These are phyloP conservation scores for Koerneria pararmatus DNA, from an alignment of 2,888 invertebrate species.

Conservation along the genomic window DNA sequence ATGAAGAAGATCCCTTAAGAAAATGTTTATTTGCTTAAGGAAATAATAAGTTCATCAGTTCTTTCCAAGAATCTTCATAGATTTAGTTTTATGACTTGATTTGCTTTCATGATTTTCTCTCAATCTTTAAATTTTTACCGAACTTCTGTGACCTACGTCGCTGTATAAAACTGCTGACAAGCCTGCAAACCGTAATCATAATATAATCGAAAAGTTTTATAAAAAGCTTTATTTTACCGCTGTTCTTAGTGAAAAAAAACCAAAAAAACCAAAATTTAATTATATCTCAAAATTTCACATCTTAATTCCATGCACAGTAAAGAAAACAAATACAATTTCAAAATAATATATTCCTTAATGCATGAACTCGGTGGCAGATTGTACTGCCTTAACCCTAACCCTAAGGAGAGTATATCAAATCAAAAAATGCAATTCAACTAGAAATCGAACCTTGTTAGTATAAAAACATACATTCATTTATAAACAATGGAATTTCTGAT, in stretches of 20 bases:
- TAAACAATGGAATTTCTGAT: too few relatives aligned
- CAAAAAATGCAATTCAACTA: not conserved
- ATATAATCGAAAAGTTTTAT: too few relatives aligned
- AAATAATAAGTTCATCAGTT: not conserved
- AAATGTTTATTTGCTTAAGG: not conserved
- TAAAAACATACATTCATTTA: constrained; percentile 1
- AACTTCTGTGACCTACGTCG: too few relatives aligned
- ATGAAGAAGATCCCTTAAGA: constrained; percentile 65
- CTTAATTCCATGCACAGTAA: too few relatives aligned
- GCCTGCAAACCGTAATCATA: too few relatives aligned
- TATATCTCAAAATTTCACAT: not conserved
- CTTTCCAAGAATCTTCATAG: not conserved
- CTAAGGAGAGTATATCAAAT: not conserved
- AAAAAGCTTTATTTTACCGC: too few relatives aligned
- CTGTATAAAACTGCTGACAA: too few relatives aligned
- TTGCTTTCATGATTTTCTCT: not conserved
- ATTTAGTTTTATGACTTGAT: not conserved
- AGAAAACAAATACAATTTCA: too few relatives aligned
- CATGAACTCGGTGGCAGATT: not conserved
- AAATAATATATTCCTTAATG: too few relatives aligned
- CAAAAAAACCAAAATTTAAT: not conserved
- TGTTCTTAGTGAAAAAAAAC: too few relatives aligned
- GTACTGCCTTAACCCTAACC: not conserved
- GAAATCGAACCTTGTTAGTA: too few relatives aligned
- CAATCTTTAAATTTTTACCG: not conserved